A percentile compares a stretch with the other conserved stretches of the same genome.
These are phyloP conservation scores for Saturnia pavonia DNA, from an alignment of 2,888 invertebrate species.

Conservation along the genomic window DNA sequence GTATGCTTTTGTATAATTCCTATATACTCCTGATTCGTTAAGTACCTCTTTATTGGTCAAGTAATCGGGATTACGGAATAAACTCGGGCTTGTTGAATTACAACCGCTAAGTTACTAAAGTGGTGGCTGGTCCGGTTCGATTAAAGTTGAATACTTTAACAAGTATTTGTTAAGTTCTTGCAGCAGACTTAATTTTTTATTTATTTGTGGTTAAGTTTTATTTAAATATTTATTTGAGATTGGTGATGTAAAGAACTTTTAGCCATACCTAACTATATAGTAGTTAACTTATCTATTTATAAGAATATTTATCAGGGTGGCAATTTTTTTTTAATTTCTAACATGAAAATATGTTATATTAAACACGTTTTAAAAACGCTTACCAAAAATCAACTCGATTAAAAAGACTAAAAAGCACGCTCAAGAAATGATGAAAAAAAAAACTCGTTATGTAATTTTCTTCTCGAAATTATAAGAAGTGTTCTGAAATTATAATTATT, in stretches of 20 bases:
- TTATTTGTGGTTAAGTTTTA: neutral
- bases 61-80: neutral
- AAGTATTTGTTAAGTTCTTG: neutral
- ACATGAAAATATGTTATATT: no score
- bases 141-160: neutral
- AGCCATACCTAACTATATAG: neutral
- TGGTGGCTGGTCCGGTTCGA: neutral
- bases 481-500: no score
- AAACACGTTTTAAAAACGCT: no score
- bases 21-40: neutral
- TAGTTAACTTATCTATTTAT: no score
- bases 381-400: no score
- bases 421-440: no score
- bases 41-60: neutral
- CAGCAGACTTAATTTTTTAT: neutral
- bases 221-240: neutral
- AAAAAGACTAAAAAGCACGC: no score
- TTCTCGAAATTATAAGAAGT: no score
- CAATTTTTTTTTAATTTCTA: no score
- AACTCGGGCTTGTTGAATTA: neutral
- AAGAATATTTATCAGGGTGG: no score
- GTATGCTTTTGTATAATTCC: slow-evolving; percentile 18
- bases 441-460: no score
- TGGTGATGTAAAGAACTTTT: neutral
- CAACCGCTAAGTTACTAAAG: neutral